Base-by-base conservation (phyloP, 2,888 invertebrate genomes). In the Microplitis deprimator region DNA sequence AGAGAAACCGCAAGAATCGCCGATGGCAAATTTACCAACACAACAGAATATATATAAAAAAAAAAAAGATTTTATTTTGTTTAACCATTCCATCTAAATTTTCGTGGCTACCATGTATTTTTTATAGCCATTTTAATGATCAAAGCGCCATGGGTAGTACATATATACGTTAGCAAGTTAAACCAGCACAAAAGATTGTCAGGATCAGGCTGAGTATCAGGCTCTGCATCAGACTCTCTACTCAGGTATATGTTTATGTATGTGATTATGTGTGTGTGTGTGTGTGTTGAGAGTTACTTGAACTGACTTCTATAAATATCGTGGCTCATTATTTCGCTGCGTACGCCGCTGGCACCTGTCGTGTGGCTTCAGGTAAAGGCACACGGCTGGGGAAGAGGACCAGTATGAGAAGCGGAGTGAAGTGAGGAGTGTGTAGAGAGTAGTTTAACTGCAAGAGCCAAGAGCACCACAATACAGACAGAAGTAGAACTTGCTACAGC, bases 271-370 rank as follows among this genome's bases (percentile, higher is more conserved):
- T 5, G 13, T 13, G 50, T 50, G 50, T 50, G 50, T 50, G 10
- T 50, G 50, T 50, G 50, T 13, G 50, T 7, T 13, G 50, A 50
- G 50, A 50, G 50, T 50, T 50, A 50, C 50, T 50, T 72, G 68
- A 67, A 50, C 70, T 73, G 75, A 85, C 83, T 82, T 84, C 83
- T 84, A 81, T 81, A 82, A 82, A 82, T 82, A 82, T 79, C 79
- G 79, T 68, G 76, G 84, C 83, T 85, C 85, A 87, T 87, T 88
- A 84, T 85, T 84, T 83, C 82, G 82, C 78, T 79, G 84, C 85
- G 87, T 84, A 85, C 86, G 85, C 86, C 86, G 85, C 85, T 88
- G 85, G 87, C 88, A 89, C 88, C 88, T 89, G 88, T 89, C 88
- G 89, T 88, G 87, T 85, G 87, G 87, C 88, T 87, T 84, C 83